Conservation (phyloP, 2,888 invertebrate genomes). For the Achlya flavicornis region DNA sequence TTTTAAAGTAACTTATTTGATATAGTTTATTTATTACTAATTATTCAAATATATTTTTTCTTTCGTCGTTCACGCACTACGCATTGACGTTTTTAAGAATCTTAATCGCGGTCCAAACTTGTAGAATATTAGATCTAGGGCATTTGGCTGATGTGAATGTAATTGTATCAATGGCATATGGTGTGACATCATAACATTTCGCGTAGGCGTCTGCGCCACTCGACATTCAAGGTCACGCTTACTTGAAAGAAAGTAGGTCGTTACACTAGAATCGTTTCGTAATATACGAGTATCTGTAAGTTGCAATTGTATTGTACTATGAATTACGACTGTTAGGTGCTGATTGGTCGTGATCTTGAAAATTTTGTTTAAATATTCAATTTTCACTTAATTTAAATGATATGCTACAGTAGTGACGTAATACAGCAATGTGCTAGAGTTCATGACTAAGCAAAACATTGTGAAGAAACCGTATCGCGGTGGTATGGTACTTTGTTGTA, state of each 20-base stretch:
- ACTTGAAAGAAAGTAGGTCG: constrained; percentile 34
- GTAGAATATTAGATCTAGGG: not conserved
- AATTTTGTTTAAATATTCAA: not conserved
- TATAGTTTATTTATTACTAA: too few species aligned
- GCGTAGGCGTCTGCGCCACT: constrained; percentile 9
- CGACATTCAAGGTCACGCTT: constrained; percentile 31
- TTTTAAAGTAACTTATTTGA: too few species aligned
- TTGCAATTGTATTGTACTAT: not conserved
- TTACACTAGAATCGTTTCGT: constrained; percentile 30
- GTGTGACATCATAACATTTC: constrained; percentile 6
- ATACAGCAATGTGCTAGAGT: too few species aligned
- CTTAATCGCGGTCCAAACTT: too few species aligned
- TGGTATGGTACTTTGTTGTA: too few species aligned
- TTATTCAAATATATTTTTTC: too few species aligned
- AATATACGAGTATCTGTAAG: constrained; percentile 15
- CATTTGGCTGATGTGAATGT: not conserved
- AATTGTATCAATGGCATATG: constrained; percentile 10
- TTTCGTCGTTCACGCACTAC: too few species aligned
- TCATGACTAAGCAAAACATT: too few species aligned
- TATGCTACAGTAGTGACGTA: too few species aligned
- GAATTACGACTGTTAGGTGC: not conserved
- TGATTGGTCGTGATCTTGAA: constrained; percentile 1
- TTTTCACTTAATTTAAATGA: too few species aligned
- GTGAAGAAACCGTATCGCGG: too few species aligned
- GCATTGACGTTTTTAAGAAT: too few species aligned